Evolutionary conservation across 2,113 vertebrate species (phyloP).

Genomic region (Ciconia boyciana): DNA sequence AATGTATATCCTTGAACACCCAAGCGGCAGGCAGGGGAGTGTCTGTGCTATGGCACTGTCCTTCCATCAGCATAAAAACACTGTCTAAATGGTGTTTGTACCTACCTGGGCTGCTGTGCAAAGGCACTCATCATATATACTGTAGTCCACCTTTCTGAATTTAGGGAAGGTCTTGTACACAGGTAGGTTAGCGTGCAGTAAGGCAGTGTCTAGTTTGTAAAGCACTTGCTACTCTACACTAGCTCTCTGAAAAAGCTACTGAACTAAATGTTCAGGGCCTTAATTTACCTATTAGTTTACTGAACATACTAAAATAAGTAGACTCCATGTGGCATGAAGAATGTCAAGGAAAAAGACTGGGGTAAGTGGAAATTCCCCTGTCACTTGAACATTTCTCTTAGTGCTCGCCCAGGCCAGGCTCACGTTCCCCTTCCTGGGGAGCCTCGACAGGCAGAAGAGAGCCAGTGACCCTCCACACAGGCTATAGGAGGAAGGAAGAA

Average conservation of each 20-base stretch:
- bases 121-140: background rate
- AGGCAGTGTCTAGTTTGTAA: background rate
- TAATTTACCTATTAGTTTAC: background rate
- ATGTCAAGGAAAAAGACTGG: background rate
- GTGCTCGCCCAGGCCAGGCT: background rate
- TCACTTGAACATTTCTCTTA: background rate
- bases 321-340: fast-evolving
- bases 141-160: background rate
- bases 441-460: background rate
- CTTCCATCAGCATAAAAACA: background rate
- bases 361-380: background rate
- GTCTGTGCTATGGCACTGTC: too few relatives aligned
- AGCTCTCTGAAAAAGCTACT: background rate
- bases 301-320: background rate
- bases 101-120: background rate
- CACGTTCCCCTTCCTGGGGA: background rate
- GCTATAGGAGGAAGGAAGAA: background rate
- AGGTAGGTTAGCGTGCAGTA: background rate
- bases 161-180: background rate
- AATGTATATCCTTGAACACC: background rate
- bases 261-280: background rate
- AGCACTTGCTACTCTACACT: background rate
- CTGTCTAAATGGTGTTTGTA: background rate
- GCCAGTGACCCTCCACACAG: background rate
- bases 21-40: background rate